These are phyloP conservation scores for Drosophila subsilvestris DNA, from an alignment of 2,888 invertebrate species.

Conservation along the genomic window DNA sequence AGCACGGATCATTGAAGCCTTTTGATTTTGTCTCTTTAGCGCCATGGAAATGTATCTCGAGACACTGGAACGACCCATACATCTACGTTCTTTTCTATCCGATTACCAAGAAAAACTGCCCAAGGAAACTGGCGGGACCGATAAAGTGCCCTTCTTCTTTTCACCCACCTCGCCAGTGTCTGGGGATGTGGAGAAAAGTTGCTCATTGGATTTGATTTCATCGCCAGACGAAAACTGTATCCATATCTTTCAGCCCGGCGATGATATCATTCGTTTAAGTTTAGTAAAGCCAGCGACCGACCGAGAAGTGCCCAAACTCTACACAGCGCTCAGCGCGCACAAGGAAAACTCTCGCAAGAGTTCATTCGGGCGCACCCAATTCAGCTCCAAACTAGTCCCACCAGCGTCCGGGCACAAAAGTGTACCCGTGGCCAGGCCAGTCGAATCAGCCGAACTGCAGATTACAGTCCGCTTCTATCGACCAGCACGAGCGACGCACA, in stretches of 20 bases:
- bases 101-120: constrained; percentile 56
- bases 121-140: not conserved
- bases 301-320: constrained; percentile 44
- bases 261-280: constrained; percentile 37
- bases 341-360: constrained; percentile 51
- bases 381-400: constrained; percentile 49
- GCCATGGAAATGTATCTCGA: constrained; percentile 78
- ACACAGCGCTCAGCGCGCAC: constrained; percentile 37
- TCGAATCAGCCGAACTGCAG: constrained; percentile 77
- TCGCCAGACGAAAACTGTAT: constrained; percentile 50
- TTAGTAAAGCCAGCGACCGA: constrained; percentile 16
- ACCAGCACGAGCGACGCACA: constrained; percentile 84
- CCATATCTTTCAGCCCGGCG: constrained; percentile 40
- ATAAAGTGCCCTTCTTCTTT: constrained; percentile 44
- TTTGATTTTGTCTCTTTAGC: constrained; percentile 1
- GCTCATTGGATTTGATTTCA: constrained; percentile 49
- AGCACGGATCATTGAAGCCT: not conserved
- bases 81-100: constrained; percentile 63
- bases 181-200: constrained; percentile 37
- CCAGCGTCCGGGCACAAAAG: constrained; percentile 2
- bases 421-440: not conserved
- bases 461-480: constrained; percentile 85
- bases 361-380: constrained; percentile 71
- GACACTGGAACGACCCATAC: constrained; percentile 55
- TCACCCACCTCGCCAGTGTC: constrained; percentile 41